Percentiles rank a stretch among this genome's conserved stretches.
Conservation (phyloP, 2,888 invertebrate genomes). For the Pandemis corylana region DNA sequence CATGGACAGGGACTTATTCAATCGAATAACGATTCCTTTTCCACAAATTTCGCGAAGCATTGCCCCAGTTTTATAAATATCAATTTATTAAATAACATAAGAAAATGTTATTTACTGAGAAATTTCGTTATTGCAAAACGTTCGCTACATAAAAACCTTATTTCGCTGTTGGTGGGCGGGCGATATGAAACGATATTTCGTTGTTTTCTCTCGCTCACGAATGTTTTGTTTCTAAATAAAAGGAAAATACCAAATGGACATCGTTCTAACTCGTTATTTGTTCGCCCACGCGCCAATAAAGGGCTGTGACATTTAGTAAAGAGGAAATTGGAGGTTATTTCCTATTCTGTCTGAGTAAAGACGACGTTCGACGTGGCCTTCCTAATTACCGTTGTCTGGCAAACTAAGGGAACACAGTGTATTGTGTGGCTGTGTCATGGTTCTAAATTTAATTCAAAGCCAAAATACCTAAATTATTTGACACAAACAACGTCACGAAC, state of each 20-base stretch:
- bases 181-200: conserved; percentile 29
- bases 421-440: neutral
- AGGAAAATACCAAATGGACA: conserved; percentile 27
- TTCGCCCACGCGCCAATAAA: conserved; percentile 28
- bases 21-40: neutral
- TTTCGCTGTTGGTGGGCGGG: conserved; percentile 13
- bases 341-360: conserved; percentile 13
- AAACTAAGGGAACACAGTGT: neutral
- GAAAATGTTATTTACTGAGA: conserved; percentile 7
- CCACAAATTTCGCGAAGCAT: neutral
- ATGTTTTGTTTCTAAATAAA: conserved; percentile 30
- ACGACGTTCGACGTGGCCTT: neutral
- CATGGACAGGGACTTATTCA: neutral
- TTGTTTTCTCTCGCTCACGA: conserved; percentile 24
- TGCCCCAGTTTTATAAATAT: neutral
- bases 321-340: conserved; percentile 24
- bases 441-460: no score
- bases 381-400: neutral
- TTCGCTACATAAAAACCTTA: conserved; percentile 12
- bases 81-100: neutral
- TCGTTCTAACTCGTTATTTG: conserved; percentile 26
- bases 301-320: conserved; percentile 19
- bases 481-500: no score
- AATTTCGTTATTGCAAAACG: conserved; percentile 9
- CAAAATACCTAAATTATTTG: no score